phyloP scores from a whole-genome alignment of 2,797 vertebrate species.

The Urocyon cinereoargenteus region DNA sequence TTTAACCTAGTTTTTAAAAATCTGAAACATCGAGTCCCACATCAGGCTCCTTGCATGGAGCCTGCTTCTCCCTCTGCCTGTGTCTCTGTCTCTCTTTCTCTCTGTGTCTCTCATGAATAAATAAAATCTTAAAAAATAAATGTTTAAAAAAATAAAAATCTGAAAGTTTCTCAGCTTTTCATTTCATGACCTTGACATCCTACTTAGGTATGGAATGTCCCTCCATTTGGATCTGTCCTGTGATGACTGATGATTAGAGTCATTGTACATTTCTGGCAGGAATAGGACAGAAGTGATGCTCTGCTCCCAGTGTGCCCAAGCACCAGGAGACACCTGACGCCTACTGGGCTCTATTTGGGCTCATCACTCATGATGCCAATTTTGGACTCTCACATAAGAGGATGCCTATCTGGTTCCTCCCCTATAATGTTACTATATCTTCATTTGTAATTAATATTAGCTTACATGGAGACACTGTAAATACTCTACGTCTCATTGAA shows the following conservation, averaged over 20 bases:
- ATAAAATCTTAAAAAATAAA: too few species aligned
- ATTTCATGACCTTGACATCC: background rate
- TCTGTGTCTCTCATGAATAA: too few species aligned
- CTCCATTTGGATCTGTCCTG: background rate
- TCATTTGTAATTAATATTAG: background rate
- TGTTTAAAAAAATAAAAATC: background rate
- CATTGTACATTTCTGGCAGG: background rate
- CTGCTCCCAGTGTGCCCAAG: background rate
- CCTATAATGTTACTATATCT: background rate
- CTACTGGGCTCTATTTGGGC: background rate
- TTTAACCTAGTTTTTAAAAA: background rate
- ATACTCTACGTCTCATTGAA: background rate
- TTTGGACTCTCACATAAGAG: background rate
- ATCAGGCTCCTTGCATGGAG: too few species aligned
- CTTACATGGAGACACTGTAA: background rate
- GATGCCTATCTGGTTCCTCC: background rate
- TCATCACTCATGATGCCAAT: background rate
- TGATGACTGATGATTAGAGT: background rate
- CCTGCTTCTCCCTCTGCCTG: too few species aligned
- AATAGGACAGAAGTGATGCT: background rate
- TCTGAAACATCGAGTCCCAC: background rate
- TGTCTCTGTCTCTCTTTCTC: too few species aligned
- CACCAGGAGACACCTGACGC: background rate
- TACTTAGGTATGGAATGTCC: background rate
- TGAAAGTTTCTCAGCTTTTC: background rate